Base-by-base conservation (phyloP, 1,140 invertebrate species). In the Oedothorax gibbosus region DNA sequence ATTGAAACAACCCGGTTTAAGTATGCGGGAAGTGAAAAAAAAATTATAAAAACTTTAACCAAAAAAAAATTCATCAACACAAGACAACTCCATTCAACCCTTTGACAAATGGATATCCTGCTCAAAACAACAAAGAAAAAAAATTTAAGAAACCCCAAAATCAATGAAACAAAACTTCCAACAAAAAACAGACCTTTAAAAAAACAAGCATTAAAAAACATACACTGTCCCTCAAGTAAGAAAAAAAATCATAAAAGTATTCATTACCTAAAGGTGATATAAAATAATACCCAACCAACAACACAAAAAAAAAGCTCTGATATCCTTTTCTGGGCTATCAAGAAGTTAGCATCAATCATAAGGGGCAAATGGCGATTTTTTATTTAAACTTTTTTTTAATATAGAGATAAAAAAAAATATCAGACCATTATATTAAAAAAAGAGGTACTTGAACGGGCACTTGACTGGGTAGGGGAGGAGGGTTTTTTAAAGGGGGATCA, bases 281-380 rank as follows among this genome's bases (percentile, higher is more conserved):
- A 35, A 35, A 35, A 35, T 35, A 35, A 35, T 35, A 35, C 35
- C 35, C 35, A 35, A 35, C 35, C 35, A 35, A 35, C 35, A 79
- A 79, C 49, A 79, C 65, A 79, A 65, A 79, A 84, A 80, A 80
- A 15, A 71, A 68, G 62, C 78, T 54, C 75, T 35, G 35, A 66
- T 76, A 71, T 57, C 60, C 81, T 75, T 84, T 84, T 75, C 71
- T 78, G 35, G 35, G 35, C 75, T 85, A 71, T 78, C 73, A 78
- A 76, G 54, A 54, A 78, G 83, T 85, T 78, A 56, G 75, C 75
- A 85, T 85, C 83, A 85, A 85, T 85, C 83, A 85, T 75, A 75
- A 56, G 66, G 35, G 53, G 81, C 57, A 84, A 84, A 75, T 82
- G 80, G 62, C 71, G 71, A 75, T 84, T 84, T 75, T 84, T 81